phyloP scores from a whole-genome alignment of 2,113 vertebrate species.

The Ondatra zibethicus region DNA sequence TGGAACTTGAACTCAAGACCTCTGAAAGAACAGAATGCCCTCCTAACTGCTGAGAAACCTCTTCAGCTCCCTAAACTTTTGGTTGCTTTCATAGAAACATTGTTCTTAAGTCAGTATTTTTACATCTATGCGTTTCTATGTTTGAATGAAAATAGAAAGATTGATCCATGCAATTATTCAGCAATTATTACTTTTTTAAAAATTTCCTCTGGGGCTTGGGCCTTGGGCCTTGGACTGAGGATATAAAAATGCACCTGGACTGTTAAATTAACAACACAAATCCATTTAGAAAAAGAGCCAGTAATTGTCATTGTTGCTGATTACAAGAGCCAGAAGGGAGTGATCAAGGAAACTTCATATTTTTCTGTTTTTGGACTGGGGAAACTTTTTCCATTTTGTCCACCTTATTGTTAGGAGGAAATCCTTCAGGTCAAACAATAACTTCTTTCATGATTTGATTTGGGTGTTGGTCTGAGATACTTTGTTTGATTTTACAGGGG shows the following conservation, averaged over 20 bases:
- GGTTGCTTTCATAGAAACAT: background rate
- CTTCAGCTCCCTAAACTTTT: background rate
- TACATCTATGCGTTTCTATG: background rate
- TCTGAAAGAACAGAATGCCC: background rate
- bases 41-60: background rate
- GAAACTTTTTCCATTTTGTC: slow-evolving; percentile 17
- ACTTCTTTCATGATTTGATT: background rate
- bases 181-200: background rate
- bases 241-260: background rate
- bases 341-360: background rate
- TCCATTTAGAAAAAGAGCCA: background rate
- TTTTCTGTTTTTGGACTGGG: background rate
- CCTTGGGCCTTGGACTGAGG: background rate
- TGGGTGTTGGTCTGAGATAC: background rate
- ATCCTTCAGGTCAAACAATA: background rate
- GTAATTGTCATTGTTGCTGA: background rate
- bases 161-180: background rate
- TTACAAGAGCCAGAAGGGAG: background rate
- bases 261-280: background rate
- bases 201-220: background rate
- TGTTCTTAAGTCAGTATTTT: background rate
- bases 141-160: slow-evolving; percentile 19
- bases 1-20: background rate
- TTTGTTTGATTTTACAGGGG: slow-evolving; percentile 31
- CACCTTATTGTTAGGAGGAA: background rate